Base-by-base conservation (phyloP, 92 coral and sea anemone genomes). In the Zoanthus gigantus region DNA sequence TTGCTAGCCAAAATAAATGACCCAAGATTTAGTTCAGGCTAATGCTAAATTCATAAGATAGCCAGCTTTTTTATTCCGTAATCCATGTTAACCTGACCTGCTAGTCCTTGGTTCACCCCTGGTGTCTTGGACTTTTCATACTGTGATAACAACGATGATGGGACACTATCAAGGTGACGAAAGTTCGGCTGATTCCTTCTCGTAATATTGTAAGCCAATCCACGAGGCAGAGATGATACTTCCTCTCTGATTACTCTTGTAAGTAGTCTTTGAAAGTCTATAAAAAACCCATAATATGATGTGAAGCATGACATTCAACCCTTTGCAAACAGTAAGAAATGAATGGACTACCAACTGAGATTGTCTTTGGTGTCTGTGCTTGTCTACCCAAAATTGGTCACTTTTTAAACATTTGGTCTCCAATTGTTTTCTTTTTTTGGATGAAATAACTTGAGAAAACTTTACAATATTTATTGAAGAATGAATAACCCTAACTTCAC, bases 111-210 rank as follows among this genome's bases (percentile, higher is more conserved):
- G 56, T 80, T 97, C 63, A 97, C 86, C 23, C 97, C 98, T 10
- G 99, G 99, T 17, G 93, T 92, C 93, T 95, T 97, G 30, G 94
- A 95, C 90, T 93, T 97, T 42, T 97, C 97, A 63, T 93, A 97
- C 78, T 97, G 98, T 17, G 90, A 32, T 81, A 89, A 73, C 82
- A 97, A 84, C 66, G 91, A 84, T 63, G 86, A 90, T 75, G 98
- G 99, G 86, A 97, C 91, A 53, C 93, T 90, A 18, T 89, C 79
- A 87, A 97, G 32, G 54, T 86, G 48, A 80, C 88, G 87, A 80
- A 85, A 89, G 71, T 83, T 89, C 53, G 92, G 89, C 60, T 89
- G 53, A 58, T 84, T 74, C 5, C 87, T 91, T 57, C 90, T 92
- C 87, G 92, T 85, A 75, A 93, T 93, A 58, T 77, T 91, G 67